Evolutionary conservation across 1,140 invertebrate genomes (phyloP).

Genomic region (Lordiphosa collinella): DNA sequence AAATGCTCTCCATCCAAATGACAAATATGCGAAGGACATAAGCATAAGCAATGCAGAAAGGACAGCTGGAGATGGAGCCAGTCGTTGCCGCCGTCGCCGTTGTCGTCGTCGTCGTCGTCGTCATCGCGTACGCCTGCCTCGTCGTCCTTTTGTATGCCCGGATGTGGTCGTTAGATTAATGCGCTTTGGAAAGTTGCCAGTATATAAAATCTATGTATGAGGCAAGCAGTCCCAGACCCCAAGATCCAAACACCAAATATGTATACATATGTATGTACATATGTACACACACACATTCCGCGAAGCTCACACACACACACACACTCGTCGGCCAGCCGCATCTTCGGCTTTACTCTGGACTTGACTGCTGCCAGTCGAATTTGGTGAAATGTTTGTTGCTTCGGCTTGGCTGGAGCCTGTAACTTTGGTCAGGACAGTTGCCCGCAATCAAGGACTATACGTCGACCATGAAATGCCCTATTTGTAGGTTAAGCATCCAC

Average conservation of each 20-base stretch:
- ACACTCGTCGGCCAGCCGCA: constrained; percentile 13
- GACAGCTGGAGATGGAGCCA: constrained; percentile 38
- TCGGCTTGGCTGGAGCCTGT: too few relatives aligned
- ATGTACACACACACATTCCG: constrained; percentile 8
- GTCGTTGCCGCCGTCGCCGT: constrained; percentile 1
- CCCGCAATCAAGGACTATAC: too few relatives aligned
- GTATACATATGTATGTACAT: constrained; percentile 8
- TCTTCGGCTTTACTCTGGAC: constrained; percentile 15
- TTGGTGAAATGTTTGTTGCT: too few relatives aligned
- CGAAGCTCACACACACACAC: too few relatives aligned
- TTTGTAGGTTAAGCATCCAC: too few relatives aligned
- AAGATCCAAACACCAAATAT: constrained; percentile 14
- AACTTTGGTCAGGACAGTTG: too few relatives aligned
- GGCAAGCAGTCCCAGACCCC: constrained; percentile 3
- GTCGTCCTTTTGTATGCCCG: constrained; percentile 53
- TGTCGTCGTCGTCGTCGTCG: constrained; percentile 1
- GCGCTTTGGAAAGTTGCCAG: constrained; percentile 74
- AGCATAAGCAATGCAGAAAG: constrained; percentile 71
- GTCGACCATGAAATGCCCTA: too few relatives aligned
- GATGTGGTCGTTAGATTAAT: constrained; percentile 76
- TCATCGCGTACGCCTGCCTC: neutral
- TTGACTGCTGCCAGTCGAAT: constrained; percentile 7
- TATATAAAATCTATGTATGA: constrained; percentile 74
- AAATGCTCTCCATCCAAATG: constrained; percentile 54
- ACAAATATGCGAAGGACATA: constrained; percentile 76